Evolutionary conservation across 2,797 vertebrate genomes (phyloP), one percentile per base, ranked within the genome.

Genomic region (Thaleichthys pacificus): DNA sequence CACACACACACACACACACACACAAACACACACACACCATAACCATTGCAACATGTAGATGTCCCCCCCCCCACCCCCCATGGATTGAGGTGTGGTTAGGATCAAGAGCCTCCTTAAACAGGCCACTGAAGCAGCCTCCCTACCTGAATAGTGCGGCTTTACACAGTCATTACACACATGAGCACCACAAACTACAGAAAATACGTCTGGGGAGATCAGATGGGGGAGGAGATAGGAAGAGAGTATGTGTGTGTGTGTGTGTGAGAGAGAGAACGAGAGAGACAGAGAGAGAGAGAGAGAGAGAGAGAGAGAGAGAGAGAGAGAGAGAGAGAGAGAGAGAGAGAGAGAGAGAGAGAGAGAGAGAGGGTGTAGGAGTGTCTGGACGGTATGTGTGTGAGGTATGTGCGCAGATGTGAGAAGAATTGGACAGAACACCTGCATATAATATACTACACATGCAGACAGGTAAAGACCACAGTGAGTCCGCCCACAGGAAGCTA

Each of bases 81-180:
- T 64, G 35, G 51, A 80, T 65, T 58, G 68, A 72, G 73, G 71
- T 73, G 73, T 79, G 69, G 66, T 66, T 32, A 49, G 78, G 51
- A 87, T 84, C 73, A 81, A 61, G 66, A 69, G 68, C 71, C 69
- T 77, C 79, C 82, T 87, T 89, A 86, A 83, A 83, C 86, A 83
- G 85, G 80, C 73, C 77, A 61, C 17, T 35, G 73, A 77, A 80
- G 42, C 42, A 47, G 42, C 2, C 9, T 47, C 42, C 42, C 9
- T 47, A 12, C 1, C 42, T 47, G 42, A 47, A 14, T 47, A 12
- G 42, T 47, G 89, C 4, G 63, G 19, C 32, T 65, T 94, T 93
- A 93, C 92, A 88, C 89, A 91, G 92, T 90, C 92, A 94, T 94
- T 93, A 94, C 93, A 38, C 32, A 64, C 30, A 64, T 92, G 92